Evolutionary conservation across 2,888 invertebrate species (phyloP).

Genomic region (Synergus japonicus): DNA sequence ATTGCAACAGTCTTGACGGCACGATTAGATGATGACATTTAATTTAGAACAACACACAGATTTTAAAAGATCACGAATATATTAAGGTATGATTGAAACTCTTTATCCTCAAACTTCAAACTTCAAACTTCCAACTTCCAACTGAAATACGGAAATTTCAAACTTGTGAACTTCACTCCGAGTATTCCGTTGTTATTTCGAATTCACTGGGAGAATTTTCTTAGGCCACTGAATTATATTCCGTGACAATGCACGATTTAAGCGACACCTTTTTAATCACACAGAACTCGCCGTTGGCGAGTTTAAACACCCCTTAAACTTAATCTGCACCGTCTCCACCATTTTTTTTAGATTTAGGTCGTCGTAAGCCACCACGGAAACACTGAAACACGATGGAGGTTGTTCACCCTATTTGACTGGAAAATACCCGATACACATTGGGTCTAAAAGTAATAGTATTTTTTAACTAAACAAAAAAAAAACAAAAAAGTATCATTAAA

Average conservation of each 20-base stretch:
- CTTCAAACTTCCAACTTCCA: neutral
- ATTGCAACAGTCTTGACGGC: constrained; percentile 20
- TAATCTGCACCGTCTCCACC: constrained; percentile 49
- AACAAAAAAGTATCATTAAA: neutral
- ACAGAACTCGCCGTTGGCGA: constrained; percentile 42
- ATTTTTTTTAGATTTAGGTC: constrained; percentile 42
- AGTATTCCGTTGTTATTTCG: constrained; percentile 36
- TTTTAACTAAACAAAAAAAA: neutral
- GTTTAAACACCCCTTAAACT: constrained; percentile 52
- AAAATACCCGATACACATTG: neutral
- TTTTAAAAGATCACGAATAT: constrained; percentile 25
- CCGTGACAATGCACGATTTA: constrained; percentile 49
- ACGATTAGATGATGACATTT: constrained; percentile 10
- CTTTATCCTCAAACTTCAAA: neutral
- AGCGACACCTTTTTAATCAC: constrained; percentile 49
- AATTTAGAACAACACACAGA: constrained; percentile 23
- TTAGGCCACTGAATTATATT: constrained; percentile 45
- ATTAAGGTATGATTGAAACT: neutral
- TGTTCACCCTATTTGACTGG: constrained; percentile 17
- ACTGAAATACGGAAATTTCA: constrained; percentile 3
- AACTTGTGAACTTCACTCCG: constrained; percentile 10
- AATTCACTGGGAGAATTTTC: neutral
- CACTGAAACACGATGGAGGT: constrained; percentile 50
- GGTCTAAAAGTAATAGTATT: neutral
- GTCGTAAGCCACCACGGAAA: constrained; percentile 49